Conservation (phyloP, 2,888 invertebrate species). For the Rhingia campestris region DNA sequence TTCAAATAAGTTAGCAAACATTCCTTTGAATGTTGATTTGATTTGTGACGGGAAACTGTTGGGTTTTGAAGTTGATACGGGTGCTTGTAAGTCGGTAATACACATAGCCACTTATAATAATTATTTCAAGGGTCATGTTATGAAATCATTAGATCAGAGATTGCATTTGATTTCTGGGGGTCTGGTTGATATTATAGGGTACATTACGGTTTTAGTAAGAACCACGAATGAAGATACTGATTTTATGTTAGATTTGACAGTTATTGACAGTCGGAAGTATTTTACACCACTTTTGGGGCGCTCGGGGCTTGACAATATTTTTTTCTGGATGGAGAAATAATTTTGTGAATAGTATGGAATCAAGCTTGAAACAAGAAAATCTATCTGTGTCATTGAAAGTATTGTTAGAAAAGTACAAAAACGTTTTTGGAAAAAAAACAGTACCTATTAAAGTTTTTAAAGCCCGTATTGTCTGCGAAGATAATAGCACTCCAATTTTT, state of each 20-base stretch:
- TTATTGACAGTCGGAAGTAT: constrained; percentile 4
- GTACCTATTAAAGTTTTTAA: neutral
- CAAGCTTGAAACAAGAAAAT: neutral
- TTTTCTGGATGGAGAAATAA: neutral
- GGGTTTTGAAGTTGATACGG: constrained; percentile 11
- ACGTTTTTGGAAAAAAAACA: neutral
- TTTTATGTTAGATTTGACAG: neutral
- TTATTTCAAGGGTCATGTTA: neutral
- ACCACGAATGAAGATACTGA: neutral
- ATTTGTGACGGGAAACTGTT: constrained; percentile 5
- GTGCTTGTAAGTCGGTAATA: constrained; percentile 29
- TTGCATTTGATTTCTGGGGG: constrained; percentile 18
- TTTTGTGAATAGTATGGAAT: neutral
- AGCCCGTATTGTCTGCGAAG: neutral
- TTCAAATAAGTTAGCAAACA: too few species aligned
- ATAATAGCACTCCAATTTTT: constrained; percentile 3
- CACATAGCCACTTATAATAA: neutral
- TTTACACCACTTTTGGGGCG: constrained; percentile 2
- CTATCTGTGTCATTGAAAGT: neutral
- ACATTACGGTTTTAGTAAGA: constrained; percentile 1
- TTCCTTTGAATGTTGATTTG: too few species aligned
- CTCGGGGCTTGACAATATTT: constrained; percentile 9
- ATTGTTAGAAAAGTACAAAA: too few species aligned
- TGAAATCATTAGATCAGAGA: constrained; percentile 13
- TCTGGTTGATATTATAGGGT: constrained; percentile 4